Evolutionary conservation across 2,888 invertebrate species (phyloP), one percentile per base, ranked within the genome.

Genomic region (Sthenelais limicola): DNA sequence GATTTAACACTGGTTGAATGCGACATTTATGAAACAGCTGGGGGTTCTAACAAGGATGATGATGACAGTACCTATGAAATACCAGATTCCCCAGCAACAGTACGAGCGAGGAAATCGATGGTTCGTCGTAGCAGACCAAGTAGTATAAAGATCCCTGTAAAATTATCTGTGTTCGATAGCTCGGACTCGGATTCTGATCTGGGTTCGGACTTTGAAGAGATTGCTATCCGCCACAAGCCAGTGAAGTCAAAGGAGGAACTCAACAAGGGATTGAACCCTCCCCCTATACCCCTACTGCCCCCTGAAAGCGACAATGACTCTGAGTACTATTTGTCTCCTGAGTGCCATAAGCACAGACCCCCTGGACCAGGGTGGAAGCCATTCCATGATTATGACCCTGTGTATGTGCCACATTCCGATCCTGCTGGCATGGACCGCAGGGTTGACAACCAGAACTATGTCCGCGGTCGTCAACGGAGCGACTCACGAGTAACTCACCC

Each of bases 371-470:
- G 48, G 47, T 67, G 67, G 67, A 67, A 48, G 68, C 52, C 72
- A 15, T 72, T 52, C 43, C 72, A 72, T 32, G 72, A 72, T 28
- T 72, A 72, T 54, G 72, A 72, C 68, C 68, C 68, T 3, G 72
- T 72, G 26, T 72, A 72, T 21, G 51, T 68, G 38, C 72, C 72
- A 4, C 52, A 48, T 32, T 66, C 43, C 26, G 72, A 72, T 56
- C 54, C 72, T 0, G 38, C 26, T 0, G 72, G 28, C 32, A 72
- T 72, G 72, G 68, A 24, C 5, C 15, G 28, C 5, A 35, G 67
- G 0, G 54, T 72, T 0, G 72, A 72, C 68, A 72, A 38, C 18
- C 32, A 48, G 30, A 62, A 62, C 47, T 72, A 72, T 38, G 68
- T 72, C n/a, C 62, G 72, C 30, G 48, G 68, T 15, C 51, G 49